Evolutionary conservation across 2,888 invertebrate genomes (phyloP).

Genomic region (Drosophila greeni): DNA sequence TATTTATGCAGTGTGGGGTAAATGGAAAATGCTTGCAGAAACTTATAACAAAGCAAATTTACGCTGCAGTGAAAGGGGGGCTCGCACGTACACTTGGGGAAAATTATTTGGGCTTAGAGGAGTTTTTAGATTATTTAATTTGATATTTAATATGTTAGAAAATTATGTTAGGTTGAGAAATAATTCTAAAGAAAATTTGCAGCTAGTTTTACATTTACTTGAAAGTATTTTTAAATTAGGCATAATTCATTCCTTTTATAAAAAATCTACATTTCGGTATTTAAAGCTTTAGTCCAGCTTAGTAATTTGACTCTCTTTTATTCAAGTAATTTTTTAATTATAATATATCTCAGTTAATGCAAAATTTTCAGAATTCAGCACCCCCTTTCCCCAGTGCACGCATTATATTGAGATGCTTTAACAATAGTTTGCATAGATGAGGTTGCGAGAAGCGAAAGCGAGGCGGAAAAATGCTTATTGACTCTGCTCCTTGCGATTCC

Average conservation of each 20-base stretch:
- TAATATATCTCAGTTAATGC: background rate
- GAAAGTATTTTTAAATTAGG: no score
- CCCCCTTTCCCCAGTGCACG: constrained; percentile 11
- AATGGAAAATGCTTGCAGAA: constrained; percentile 86
- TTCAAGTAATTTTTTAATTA: background rate
- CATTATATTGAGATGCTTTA: constrained; percentile 9
- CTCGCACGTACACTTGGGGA: constrained; percentile 3
- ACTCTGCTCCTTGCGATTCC: constrained; percentile 25
- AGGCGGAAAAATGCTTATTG: constrained; percentile 37
- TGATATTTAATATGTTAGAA: rapidly evolving
- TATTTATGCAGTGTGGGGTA: constrained; percentile 91
- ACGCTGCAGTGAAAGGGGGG: constrained; percentile 22
- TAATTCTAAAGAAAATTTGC: rapidly evolving
- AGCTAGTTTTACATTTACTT: rapidly evolving
- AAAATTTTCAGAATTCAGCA: rapidly evolving
- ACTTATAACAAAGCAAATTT: constrained; percentile 70
- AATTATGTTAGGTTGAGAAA: background rate
- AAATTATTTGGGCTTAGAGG: background rate
- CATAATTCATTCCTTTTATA: no score
- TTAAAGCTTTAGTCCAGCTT: no score
- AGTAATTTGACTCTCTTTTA: no score
- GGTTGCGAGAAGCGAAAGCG: constrained; percentile 32
- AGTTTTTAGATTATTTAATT: background rate
- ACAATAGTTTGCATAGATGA: constrained; percentile 36
- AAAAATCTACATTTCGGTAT: no score